Conservation (phyloP, 2,797 vertebrate species). For the Acrossocheilus wenchowensis region DNA sequence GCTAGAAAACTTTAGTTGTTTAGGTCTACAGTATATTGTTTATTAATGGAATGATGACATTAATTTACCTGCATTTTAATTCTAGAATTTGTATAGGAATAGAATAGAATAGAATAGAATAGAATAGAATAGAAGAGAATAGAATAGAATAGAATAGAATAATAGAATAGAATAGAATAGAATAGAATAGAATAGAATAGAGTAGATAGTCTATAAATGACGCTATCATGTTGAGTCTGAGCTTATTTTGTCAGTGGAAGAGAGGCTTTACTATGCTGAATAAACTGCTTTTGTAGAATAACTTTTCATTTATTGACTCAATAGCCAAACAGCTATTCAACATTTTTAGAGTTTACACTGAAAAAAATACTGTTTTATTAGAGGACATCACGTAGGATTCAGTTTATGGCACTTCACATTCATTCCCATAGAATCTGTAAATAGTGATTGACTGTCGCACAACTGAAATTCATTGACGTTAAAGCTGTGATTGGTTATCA, state of each 20-base stretch:
- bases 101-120: background rate
- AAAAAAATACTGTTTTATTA: too few species aligned
- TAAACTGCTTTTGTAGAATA: too few species aligned
- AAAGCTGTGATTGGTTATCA: background rate
- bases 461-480: background rate
- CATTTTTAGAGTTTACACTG: too few species aligned
- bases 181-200: background rate
- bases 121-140: background rate
- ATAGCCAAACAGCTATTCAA: too few species aligned
- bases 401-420: background rate
- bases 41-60: background rate
- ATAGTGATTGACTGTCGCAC: background rate
- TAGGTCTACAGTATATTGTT: background rate
- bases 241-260: too few species aligned
- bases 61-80: background rate
- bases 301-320: too few species aligned
- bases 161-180: background rate
- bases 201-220: too few species aligned
- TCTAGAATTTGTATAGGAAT: background rate
- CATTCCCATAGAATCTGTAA: background rate
- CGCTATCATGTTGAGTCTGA: too few species aligned
- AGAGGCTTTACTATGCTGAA: too few species aligned
- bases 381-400: background rate
- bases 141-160: background rate
- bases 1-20: slow-evolving; percentile 34